Conservation (phyloP, 30 jellyfish, hydroid and myxozoan genomes). For the Turritopsis dohrnii region DNA sequence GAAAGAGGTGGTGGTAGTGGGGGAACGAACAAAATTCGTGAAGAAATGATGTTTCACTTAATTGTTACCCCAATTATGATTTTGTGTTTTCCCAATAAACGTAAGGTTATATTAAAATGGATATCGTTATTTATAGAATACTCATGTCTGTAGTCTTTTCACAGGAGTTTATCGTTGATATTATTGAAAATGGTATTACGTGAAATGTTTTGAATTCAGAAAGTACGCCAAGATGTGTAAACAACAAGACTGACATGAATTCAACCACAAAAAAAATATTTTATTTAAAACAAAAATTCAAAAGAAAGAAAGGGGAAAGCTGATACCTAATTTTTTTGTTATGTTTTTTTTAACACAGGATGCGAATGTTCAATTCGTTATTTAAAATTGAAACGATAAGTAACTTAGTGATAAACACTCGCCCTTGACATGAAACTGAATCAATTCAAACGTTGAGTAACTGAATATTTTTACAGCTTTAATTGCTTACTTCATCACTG, state of each 20-base stretch:
- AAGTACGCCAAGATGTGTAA: background rate
- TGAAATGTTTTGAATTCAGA: background rate
- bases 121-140: too few relatives aligned
- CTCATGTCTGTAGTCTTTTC: too few relatives aligned
- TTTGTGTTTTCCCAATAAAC: too few relatives aligned
- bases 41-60: too few relatives aligned
- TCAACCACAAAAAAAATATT: background rate
- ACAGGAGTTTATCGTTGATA: background rate
- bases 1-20: too few relatives aligned
- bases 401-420: background rate
- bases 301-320: background rate
- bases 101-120: too few relatives aligned
- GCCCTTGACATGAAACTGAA: background rate
- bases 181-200: background rate
- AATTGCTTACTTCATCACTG: background rate
- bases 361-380: background rate
- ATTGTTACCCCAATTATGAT: too few relatives aligned
- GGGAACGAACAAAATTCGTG: too few relatives aligned
- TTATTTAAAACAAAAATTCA: too few relatives aligned
- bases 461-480: background rate
- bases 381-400: background rate
- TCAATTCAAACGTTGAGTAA: background rate
- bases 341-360: background rate
- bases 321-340: background rate
- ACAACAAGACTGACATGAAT: background rate